These are phyloP conservation scores for Dermolepida albohirtum DNA, from an alignment of 2,888 invertebrate species.

Conservation along the genomic window DNA sequence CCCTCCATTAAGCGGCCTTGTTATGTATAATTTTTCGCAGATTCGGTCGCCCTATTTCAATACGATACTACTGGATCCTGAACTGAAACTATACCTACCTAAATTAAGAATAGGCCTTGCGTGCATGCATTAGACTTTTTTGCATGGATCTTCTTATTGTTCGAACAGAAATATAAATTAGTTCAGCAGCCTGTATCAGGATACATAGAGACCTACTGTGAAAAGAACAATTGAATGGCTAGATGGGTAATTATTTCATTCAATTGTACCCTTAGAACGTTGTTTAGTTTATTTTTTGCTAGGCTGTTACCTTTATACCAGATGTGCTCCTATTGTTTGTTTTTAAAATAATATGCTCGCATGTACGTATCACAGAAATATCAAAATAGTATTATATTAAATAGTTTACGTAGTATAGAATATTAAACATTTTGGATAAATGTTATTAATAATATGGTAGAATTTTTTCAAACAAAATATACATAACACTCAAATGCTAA, in stretches of 20 bases:
- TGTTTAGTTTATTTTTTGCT: no score
- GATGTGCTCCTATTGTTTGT: no score
- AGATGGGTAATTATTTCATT: slow-evolving; percentile 32
- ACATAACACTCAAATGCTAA: no score
- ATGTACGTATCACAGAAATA: no score
- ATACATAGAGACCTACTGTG: neutral
- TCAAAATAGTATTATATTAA: no score
- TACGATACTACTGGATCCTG: slow-evolving; percentile 48
- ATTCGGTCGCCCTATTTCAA: slow-evolving; percentile 26
- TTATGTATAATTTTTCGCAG: slow-evolving; percentile 34
- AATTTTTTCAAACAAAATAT: no score
- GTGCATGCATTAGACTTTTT: slow-evolving; percentile 45
- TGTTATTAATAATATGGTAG: no score
- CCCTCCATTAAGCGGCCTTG: slow-evolving; percentile 38
- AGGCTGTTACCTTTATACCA: no score
- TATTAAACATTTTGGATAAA: no score
- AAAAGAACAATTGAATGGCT: slow-evolving; percentile 25
- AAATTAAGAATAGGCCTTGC: slow-evolving; percentile 50
- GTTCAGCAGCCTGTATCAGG: slow-evolving; percentile 1
- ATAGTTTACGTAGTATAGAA: no score
- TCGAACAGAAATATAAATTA: no score
- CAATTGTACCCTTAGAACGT: slow-evolving; percentile 10
- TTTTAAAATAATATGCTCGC: no score
- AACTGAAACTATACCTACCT: slow-evolving; percentile 50
- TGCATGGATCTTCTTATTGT: slow-evolving; percentile 28